Conservation (phyloP, 2,797 vertebrate genomes). For the Orientallactaga sibirica region DNA sequence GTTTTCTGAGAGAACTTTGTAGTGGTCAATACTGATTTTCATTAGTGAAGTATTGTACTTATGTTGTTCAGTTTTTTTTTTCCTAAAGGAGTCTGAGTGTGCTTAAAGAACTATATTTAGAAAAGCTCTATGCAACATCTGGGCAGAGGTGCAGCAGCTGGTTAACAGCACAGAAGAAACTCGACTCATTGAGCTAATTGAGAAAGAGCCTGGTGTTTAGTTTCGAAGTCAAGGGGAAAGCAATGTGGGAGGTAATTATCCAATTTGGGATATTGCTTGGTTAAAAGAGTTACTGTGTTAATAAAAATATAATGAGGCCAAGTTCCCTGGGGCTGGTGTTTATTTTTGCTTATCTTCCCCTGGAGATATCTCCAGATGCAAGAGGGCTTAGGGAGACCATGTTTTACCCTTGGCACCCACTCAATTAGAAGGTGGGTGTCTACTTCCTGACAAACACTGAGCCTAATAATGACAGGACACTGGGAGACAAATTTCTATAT, state of each 20-base stretch:
- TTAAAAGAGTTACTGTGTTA: conserved; percentile 75
- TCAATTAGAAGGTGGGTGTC: neutral
- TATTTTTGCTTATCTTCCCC: conserved; percentile 56
- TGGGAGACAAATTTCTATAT: neutral
- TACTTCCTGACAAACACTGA: conserved; percentile 47
- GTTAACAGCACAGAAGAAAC: conserved; percentile 16
- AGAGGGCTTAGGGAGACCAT: neutral
- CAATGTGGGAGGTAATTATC: conserved; percentile 67
- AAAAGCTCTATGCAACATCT: conserved; percentile 45
- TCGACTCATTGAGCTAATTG: conserved; percentile 39
- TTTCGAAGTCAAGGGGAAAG: conserved; percentile 46
- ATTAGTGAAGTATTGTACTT: conserved; percentile 29
- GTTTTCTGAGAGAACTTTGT: conserved; percentile 25
- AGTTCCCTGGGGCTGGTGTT: conserved; percentile 46
- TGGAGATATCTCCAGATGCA: conserved; percentile 39
- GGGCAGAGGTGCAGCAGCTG: conserved; percentile 58
- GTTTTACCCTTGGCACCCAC: conserved; percentile 20
- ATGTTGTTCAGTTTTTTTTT: neutral
- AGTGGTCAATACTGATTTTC: neutral
- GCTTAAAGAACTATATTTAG: conserved; percentile 59
- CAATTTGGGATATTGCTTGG: conserved; percentile 63
- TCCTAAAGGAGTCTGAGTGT: conserved; percentile 59
- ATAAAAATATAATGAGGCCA: conserved; percentile 64
- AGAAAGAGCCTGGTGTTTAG: conserved; percentile 64
- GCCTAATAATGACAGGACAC: neutral